phyloP scores from a whole-genome alignment of 2,888 invertebrate species.

The Sphinx pinastri region DNA sequence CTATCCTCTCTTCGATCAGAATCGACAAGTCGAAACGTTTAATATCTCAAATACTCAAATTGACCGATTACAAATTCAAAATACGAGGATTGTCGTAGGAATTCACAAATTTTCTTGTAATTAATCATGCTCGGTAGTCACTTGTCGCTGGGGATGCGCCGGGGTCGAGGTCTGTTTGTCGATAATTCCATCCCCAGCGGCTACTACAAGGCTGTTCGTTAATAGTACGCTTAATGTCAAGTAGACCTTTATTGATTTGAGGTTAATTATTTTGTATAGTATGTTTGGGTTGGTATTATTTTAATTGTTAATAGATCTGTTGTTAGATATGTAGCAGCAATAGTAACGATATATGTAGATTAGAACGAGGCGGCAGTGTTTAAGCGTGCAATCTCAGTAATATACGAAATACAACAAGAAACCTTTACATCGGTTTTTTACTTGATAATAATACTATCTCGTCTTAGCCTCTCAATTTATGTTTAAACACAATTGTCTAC shows the following conservation, averaged over 20 bases:
- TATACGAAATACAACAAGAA: too few species aligned
- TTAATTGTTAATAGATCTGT: neutral
- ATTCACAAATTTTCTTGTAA: slow-evolving; percentile 53
- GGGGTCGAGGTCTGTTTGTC: slow-evolving; percentile 39
- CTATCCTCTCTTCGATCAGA: neutral
- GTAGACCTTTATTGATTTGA: slow-evolving; percentile 2
- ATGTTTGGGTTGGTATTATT: neutral
- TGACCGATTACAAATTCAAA: slow-evolving; percentile 48
- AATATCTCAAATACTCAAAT: slow-evolving; percentile 41
- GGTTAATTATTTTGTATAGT: neutral
- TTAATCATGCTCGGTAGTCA: slow-evolving; percentile 55
- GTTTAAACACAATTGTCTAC: too few species aligned
- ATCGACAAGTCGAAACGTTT: neutral
- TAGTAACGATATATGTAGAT: neutral
- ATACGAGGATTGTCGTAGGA: slow-evolving; percentile 48
- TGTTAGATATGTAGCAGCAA: neutral
- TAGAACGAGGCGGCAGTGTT: too few species aligned
- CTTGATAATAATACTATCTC: too few species aligned
- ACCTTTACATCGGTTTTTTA: too few species aligned
- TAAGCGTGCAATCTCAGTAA: too few species aligned
- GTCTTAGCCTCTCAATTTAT: too few species aligned
- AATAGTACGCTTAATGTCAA: slow-evolving; percentile 8
- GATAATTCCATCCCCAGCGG: slow-evolving; percentile 48
- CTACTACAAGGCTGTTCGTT: slow-evolving; percentile 49
- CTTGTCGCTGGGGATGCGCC: slow-evolving; percentile 43